These are phyloP conservation scores for Venturia canescens DNA, from an alignment of 1,140 invertebrate species.

Conservation along the genomic window DNA sequence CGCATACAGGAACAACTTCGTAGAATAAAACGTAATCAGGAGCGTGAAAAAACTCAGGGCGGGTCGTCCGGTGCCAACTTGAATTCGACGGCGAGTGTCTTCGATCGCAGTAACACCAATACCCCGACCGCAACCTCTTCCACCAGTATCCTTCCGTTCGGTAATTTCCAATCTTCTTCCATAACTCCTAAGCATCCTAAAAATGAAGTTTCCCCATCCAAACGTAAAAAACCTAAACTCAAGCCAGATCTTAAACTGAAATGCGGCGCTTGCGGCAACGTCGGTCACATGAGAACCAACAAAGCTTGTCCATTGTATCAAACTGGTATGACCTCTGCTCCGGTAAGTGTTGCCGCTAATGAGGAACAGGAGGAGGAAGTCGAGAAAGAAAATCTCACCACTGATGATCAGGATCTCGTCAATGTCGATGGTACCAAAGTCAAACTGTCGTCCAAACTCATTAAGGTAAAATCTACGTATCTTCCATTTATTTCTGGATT, in stretches of 20 bases:
- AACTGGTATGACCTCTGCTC: conserved; percentile 78
- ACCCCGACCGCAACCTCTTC: conserved; percentile 59
- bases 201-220: conserved; percentile 80
- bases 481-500: conserved; percentile 4
- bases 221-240: conserved; percentile 88
- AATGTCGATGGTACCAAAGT: conserved; percentile 96
- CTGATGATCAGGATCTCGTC: conserved; percentile 90
- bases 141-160: conserved; percentile 65
- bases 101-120: conserved; percentile 68
- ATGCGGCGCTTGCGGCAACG: conserved; percentile 97
- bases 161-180: conserved; percentile 66
- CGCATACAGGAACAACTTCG: conserved; percentile 97
- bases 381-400: conserved; percentile 83
- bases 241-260: conserved; percentile 94
- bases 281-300: conserved; percentile 92
- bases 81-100: conserved; percentile 51
- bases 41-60: conserved; percentile 84
- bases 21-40: conserved; percentile 94
- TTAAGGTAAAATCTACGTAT: no score
- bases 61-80: conserved; percentile 61
- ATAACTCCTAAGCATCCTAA: conserved; percentile 67
- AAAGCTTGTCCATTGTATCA: conserved; percentile 97
- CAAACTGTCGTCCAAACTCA: conserved; percentile 87
- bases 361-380: conserved; percentile 91
- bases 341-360: conserved; percentile 86